Conservation (phyloP, 2,797 vertebrate species). For the Somateria mollissima region DNA sequence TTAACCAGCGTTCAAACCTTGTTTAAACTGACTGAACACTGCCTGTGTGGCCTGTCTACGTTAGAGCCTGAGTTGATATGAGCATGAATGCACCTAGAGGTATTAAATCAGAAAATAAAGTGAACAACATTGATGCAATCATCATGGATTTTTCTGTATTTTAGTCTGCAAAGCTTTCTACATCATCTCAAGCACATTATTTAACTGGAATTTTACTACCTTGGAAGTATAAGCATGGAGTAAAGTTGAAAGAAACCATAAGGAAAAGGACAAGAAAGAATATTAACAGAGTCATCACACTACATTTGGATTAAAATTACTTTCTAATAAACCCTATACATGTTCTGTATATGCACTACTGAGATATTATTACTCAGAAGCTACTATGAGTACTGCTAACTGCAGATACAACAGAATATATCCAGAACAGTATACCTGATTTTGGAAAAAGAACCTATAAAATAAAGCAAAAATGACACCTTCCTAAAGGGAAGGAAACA, state of each 20-base stretch:
- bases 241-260: background rate
- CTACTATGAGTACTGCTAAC: background rate
- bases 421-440: background rate
- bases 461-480: constrained; percentile 3
- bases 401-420: background rate
- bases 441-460: background rate
- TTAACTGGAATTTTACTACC: background rate
- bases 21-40: background rate
- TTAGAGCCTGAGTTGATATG: background rate
- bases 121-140: background rate
- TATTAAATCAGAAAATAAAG: background rate
- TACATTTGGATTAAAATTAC: background rate
- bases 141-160: background rate
- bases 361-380: background rate
- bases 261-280: background rate
- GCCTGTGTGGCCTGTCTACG: rapidly evolving
- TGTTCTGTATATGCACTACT: background rate
- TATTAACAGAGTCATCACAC: background rate
- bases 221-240: background rate
- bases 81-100: background rate
- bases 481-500: background rate
- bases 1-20: background rate
- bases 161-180: background rate
- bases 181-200: background rate
- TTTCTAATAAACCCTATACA: background rate